These are phyloP conservation scores for Acanthurus leucopareius DNA, from an alignment of 2,797 vertebrate genomes.

Conservation along the genomic window DNA sequence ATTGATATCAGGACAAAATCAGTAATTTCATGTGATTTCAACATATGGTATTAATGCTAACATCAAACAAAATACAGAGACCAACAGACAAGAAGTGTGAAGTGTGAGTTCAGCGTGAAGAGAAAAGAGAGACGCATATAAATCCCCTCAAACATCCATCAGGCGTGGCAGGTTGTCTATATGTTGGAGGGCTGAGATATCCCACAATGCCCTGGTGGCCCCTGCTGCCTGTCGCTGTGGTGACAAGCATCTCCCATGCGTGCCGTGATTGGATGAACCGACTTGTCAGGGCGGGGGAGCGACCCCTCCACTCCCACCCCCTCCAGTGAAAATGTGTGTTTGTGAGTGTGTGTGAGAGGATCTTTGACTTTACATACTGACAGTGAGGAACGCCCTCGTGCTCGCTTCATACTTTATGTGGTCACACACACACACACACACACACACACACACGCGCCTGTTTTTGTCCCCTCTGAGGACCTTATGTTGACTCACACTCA, in stretches of 20 bases:
- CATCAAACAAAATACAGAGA: neutral
- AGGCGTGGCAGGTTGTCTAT: conserved; percentile 78
- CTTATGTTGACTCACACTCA: neutral
- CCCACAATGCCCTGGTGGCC: conserved; percentile 69
- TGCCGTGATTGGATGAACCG: conserved; percentile 67
- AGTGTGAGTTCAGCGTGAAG: conserved; percentile 7
- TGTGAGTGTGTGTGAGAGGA: conserved; percentile 24
- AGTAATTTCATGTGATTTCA: neutral
- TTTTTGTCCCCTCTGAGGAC: conserved; percentile 8
- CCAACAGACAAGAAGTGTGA: neutral
- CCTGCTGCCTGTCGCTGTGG: conserved; percentile 65
- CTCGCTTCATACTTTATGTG: conserved; percentile 11
- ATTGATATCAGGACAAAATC: too few species aligned
- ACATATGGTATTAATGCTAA: neutral
- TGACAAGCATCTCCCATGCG: conserved; percentile 70
- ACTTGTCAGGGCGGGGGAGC: conserved; percentile 55
- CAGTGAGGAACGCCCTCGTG: conserved; percentile 27
- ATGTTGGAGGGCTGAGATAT: conserved; percentile 66
- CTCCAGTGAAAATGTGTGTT: conserved; percentile 3
- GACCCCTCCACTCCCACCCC: too few species aligned
- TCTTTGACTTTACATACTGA: conserved; percentile 37
- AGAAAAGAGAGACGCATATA: conserved; percentile 28
- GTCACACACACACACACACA: neutral
- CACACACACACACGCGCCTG: neutral
- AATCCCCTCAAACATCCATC: conserved; percentile 62